A percentile compares a stretch with the other conserved stretches of the same genome.
Evolutionary conservation across 2,888 invertebrate genomes (phyloP).

Genomic region (Eurytoma californica): DNA sequence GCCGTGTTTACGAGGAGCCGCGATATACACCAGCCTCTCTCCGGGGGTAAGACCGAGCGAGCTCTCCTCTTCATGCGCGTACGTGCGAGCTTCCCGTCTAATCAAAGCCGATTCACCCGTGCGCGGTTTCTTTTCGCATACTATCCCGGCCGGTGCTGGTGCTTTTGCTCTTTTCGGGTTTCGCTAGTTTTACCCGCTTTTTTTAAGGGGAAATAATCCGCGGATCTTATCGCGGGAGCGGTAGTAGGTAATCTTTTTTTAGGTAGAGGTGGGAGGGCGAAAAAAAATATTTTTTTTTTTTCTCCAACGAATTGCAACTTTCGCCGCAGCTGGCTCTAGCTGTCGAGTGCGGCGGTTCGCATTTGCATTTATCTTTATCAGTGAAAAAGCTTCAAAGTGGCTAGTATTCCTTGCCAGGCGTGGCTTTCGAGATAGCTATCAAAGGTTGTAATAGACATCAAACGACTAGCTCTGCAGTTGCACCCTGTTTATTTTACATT

Average conservation of each 20-base stretch:
- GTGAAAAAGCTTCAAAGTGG: not conserved
- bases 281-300: not conserved
- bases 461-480: not conserved
- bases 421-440: not conserved
- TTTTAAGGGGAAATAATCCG: too few species aligned
- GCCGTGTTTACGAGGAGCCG: not conserved
- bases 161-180: too few species aligned
- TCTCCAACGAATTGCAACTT: not conserved
- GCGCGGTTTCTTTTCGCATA: not conserved
- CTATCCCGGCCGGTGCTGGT: not conserved
- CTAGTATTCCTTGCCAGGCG: not conserved
- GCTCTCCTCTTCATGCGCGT: not conserved
- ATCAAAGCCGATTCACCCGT: conserved; percentile 21
- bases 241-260: too few species aligned
- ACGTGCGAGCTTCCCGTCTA: not conserved
- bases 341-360: not conserved
- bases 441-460: conserved; percentile 2
- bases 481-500: not conserved
- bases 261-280: too few species aligned
- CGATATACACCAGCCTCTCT: not conserved
- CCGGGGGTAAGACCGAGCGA: not conserved
- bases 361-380: conserved; percentile 3
- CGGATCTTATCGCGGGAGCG: too few species aligned
- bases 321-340: not conserved
- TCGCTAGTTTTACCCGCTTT: too few species aligned